A percentile compares a stretch with the other conserved stretches of the same genome.
Conservation (phyloP, 2,797 vertebrate species). For the Protosalanx chinensis region DNA sequence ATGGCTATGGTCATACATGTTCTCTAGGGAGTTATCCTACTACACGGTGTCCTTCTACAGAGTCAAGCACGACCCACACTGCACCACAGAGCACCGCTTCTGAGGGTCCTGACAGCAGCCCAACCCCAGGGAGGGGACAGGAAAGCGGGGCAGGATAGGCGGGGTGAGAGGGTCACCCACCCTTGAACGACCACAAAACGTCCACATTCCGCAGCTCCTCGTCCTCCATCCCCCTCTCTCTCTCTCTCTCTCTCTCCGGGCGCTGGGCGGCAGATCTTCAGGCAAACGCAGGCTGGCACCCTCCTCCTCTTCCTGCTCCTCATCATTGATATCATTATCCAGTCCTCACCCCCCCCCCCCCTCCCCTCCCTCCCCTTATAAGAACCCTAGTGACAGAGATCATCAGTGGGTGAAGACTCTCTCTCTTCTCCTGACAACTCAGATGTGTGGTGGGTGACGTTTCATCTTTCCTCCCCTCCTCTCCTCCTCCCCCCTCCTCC, state of each 20-base stretch:
- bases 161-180: neutral
- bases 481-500: slow-evolving; percentile 49
- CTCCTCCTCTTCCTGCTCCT: too few relatives aligned
- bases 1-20: neutral
- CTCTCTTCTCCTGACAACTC: neutral
- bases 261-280: slow-evolving; percentile 70
- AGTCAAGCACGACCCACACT: neutral
- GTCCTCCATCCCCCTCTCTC: slow-evolving; percentile 40
- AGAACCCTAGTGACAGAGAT: slow-evolving; percentile 31
- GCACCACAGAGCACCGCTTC: neutral
- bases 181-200: neutral
- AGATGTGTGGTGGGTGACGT: neutral
- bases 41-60: neutral
- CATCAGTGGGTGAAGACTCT: slow-evolving; percentile 5
- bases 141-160: neutral
- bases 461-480: slow-evolving; percentile 36
- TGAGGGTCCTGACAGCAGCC: neutral
- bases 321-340: slow-evolving; percentile 30
- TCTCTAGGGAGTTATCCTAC: too few relatives aligned
- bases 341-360: slow-evolving; percentile 51
- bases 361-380: slow-evolving; percentile 48
- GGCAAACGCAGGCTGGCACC: slow-evolving; percentile 61
- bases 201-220: neutral
- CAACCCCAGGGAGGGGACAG: neutral
- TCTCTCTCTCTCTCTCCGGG: slow-evolving; percentile 66